Evolutionary conservation across 2,888 invertebrate species (phyloP).

Genomic region (Temnothorax rugatulus): DNA sequence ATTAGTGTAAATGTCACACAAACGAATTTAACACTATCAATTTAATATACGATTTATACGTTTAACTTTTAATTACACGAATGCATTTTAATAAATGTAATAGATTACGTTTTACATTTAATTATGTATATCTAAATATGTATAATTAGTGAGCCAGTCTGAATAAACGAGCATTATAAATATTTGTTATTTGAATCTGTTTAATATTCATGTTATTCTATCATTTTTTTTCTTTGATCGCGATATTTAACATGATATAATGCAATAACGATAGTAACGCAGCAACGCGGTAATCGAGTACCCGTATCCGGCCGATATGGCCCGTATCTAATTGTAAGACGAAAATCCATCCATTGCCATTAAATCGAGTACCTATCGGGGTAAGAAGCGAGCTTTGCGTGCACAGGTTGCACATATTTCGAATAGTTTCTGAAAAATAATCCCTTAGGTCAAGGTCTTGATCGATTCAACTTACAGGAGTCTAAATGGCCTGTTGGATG

Average conservation of each 20-base stretch:
- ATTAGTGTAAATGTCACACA: background rate
- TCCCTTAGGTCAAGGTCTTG: background rate
- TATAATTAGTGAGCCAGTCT: background rate
- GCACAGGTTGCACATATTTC: background rate
- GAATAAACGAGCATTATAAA: background rate
- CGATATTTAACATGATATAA: background rate
- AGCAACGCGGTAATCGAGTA: background rate
- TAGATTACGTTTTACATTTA: background rate
- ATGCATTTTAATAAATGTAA: background rate
- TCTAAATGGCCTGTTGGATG: background rate
- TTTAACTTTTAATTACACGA: background rate
- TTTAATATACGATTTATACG: background rate
- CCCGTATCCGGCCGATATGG: too few species aligned
- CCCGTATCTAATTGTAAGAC: too few species aligned
- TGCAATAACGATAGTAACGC: background rate
- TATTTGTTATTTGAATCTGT: background rate
- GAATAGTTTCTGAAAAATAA: conserved; percentile 26
- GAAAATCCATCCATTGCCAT: too few species aligned
- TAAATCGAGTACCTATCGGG: background rate
- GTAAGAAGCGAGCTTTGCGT: conserved; percentile 4
- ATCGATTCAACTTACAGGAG: conserved; percentile 15
- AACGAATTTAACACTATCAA: background rate
- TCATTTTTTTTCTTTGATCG: background rate
- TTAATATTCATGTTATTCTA: background rate
- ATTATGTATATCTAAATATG: background rate